Base-by-base conservation (phyloP, 2,113 vertebrate species). In the Lycaon pictus region DNA sequence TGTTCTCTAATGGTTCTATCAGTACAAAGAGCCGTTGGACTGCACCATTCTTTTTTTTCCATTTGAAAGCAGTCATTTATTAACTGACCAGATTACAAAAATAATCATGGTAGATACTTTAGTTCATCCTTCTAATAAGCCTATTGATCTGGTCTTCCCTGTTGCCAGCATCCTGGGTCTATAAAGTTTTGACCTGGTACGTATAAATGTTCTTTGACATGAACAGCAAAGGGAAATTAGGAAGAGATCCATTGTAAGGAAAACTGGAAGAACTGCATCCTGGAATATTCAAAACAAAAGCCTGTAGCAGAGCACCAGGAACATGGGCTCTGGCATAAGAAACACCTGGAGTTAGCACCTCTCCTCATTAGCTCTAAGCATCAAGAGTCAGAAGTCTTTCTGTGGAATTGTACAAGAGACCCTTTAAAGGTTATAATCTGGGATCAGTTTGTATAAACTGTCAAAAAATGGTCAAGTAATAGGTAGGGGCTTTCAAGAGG, bases 341-440 rank as follows among this genome's bases (percentile, higher is more conserved):
- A 60, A 79, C 35, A 82, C 35, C 10, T 71, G 23, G n/a, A 43
- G 43, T 43, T 43, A 43, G 22, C 82, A 93, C 69, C 89, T 95
- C 89, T 96, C 88, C 96, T 96, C n/a, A 72, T 92, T 90, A 95
- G 89, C 58, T 98, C 13, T 95, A 62, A 97, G 92, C 95, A 90
- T 97, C 32, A 32, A 74, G 83, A 97, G 56, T 90, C 58, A 95
- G 53, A 92, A 94, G n/a, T 96, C 53, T 90, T 97, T 97, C 86
- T 88, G 1, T 81, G 65, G 77, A 95, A 96, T 88, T 95, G 51
- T 94, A 56, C 11, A 95, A 65, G 80, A 98, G 92, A 84, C 53
- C 65, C 76, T 96, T 94, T 89, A 92, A 81, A 94, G 60, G 37
- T 93, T 62, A 72, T 43, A 43, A 76, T 97, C 90, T 94, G 83